Conservation (phyloP, 1,140 invertebrate species). For the Scaptomyza graminum region DNA sequence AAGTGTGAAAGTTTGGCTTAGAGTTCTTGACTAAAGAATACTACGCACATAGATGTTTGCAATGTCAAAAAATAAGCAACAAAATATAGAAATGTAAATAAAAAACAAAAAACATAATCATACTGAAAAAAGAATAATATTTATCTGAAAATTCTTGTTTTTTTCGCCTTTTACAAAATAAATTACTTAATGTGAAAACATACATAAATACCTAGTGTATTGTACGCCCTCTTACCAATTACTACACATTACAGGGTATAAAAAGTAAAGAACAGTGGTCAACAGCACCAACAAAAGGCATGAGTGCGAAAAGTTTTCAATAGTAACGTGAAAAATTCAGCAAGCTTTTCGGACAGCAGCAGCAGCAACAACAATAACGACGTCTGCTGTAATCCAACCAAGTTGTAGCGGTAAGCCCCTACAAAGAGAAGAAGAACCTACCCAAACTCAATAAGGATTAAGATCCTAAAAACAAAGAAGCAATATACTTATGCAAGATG, state of each 20-base stretch:
- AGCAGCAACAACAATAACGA: constrained; percentile 27
- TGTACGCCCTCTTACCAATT: background rate
- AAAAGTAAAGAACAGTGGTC: constrained; percentile 21
- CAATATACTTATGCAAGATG: background rate
- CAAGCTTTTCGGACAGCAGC: constrained; percentile 29
- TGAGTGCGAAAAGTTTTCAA: constrained; percentile 39
- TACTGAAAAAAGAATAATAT: too few relatives aligned
- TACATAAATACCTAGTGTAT: too few relatives aligned
- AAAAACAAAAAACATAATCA: too few relatives aligned
- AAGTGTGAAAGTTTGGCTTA: background rate
- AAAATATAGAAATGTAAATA: too few relatives aligned
- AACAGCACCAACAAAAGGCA: constrained; percentile 58
- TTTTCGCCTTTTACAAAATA: too few relatives aligned
- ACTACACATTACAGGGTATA: background rate
- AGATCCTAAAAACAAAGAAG: background rate
- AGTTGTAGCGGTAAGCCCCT: background rate
- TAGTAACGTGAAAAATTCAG: constrained; percentile 38
- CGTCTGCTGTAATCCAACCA: background rate
- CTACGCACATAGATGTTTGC: background rate
- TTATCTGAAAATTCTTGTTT: too few relatives aligned
- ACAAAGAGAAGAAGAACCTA: background rate
- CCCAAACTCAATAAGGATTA: background rate
- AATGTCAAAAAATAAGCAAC: background rate
- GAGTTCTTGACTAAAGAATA: background rate
- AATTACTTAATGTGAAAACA: too few relatives aligned